Percentiles rank a stretch among this genome's conserved stretches.
phyloP scores from a whole-genome alignment of 1,140 invertebrate genomes.

The Lasaia peninsularis region DNA sequence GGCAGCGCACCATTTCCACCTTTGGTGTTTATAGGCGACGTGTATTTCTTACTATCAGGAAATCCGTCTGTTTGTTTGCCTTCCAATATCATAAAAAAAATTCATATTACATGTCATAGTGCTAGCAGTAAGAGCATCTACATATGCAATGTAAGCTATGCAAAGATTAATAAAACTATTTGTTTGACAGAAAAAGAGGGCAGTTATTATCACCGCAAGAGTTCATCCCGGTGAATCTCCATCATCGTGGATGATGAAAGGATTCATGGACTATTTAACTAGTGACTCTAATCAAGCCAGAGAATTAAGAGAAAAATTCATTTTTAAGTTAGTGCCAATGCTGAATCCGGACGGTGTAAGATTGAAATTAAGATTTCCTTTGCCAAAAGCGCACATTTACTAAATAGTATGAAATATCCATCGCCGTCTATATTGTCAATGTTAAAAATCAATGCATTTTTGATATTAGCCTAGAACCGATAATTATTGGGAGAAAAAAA shows the following conservation, averaged over 20 bases:
- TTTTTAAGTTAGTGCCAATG: constrained; percentile 97
- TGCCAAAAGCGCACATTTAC: neutral
- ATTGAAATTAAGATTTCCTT: constrained; percentile 14
- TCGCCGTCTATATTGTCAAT: too few relatives aligned
- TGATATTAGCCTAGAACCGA: too few relatives aligned
- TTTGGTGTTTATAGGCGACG: too few relatives aligned
- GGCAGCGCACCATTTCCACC: too few relatives aligned
- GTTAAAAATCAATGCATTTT: too few relatives aligned
- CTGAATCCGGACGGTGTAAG: constrained; percentile 95
- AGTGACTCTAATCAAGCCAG: constrained; percentile 87
- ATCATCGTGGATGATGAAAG: constrained; percentile 98
- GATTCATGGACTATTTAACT: constrained; percentile 93
- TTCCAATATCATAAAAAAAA: too few relatives aligned
- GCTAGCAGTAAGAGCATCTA: constrained; percentile 4
- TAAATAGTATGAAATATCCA: too few relatives aligned
- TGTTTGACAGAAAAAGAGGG: constrained; percentile 83
- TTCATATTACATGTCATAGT: too few relatives aligned
- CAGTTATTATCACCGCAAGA: constrained; percentile 91
- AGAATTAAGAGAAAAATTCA: constrained; percentile 93
- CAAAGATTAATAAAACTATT: neutral
- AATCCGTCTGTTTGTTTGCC: too few relatives aligned
- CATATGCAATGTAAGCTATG: neutral
- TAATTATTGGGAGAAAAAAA: too few relatives aligned
- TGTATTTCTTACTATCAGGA: too few relatives aligned
- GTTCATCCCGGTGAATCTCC: constrained; percentile 98